Conservation (phyloP, 2,113 vertebrate genomes). For the Rhinopithecus roxellana region DNA sequence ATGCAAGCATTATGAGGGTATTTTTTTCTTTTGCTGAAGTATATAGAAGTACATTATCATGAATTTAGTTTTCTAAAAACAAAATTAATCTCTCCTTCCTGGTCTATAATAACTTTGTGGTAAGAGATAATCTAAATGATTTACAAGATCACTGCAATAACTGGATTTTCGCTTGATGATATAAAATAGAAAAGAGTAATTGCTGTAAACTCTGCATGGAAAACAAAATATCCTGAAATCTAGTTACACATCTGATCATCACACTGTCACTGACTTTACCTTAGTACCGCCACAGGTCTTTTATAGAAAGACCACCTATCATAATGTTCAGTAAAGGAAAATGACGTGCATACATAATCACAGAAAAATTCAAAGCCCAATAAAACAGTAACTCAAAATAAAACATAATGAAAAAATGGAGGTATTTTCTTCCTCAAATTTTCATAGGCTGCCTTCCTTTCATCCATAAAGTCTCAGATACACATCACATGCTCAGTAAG, state of each 20-base stretch:
- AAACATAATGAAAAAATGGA: background rate
- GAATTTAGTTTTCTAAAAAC: background rate
- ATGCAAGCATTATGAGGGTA: background rate
- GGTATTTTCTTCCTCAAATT: background rate
- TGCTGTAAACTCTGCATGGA: background rate
- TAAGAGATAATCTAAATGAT: background rate
- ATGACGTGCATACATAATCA: background rate
- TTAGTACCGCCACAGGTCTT: background rate
- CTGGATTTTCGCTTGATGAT: background rate
- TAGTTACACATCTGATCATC: background rate
- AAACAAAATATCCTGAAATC: background rate
- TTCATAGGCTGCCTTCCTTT: background rate
- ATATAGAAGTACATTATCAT: background rate
- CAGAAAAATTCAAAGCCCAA: background rate
- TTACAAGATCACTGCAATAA: background rate
- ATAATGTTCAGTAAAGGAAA: background rate
- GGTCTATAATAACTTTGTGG: background rate
- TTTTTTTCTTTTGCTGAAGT: background rate
- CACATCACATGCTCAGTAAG: background rate
- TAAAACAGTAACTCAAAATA: background rate
- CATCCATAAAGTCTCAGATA: background rate
- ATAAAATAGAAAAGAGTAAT: background rate
- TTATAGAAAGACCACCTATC: background rate
- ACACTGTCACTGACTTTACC: background rate
- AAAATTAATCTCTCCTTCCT: conserved; percentile 27